Evolutionary conservation across 1,140 invertebrate species (phyloP), one percentile per base, ranked within the genome.

Genomic region (Drosophila tani): DNA sequence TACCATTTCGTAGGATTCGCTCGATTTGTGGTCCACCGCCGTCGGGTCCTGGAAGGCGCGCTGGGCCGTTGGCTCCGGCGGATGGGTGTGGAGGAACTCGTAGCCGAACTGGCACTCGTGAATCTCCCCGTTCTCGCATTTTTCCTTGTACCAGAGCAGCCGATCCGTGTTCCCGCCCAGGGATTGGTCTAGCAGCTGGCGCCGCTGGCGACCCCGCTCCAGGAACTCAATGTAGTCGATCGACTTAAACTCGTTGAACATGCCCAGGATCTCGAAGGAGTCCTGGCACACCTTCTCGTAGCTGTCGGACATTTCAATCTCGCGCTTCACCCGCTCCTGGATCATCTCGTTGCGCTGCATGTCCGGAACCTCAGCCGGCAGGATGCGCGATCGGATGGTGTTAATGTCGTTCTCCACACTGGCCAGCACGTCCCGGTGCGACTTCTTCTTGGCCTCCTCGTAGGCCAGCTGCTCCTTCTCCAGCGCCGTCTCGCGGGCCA

Each of bases 161-260:
- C 91, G 87, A 50, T 92, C 91, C 1, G 91, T 92, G 41, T 91
- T 92, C 0, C 91, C 87, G 35, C 92, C 92, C 51, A 93, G 49
- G 0, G 87, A 86, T 15, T 93, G 81, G 71, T 91, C 92, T 12
- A 93, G 21, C 7, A 92, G 46, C 40, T 73, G 74, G 2, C 92
- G 87, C 5, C 92, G 85, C 12, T 91, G 68, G 15, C 75, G 56
- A 0, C 87, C 91, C 9, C 91, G 88, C 19, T 82, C 71, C 14
- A 93, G 49, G 14, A 93, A 80, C 29, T 92, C 91, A 5, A 86
- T 82, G 12, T 91, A 91, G 43, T 84, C 79, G 15, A 93, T 81
- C 6, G 62, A 24, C 43, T 88, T 65, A 40, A 92, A 87, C 7
- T 79, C 71, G 11, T 82, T 67, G 56, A 85, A 84, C 19, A 53